phyloP scores from a whole-genome alignment of 2,797 vertebrate genomes.

The Agapornis canus region DNA sequence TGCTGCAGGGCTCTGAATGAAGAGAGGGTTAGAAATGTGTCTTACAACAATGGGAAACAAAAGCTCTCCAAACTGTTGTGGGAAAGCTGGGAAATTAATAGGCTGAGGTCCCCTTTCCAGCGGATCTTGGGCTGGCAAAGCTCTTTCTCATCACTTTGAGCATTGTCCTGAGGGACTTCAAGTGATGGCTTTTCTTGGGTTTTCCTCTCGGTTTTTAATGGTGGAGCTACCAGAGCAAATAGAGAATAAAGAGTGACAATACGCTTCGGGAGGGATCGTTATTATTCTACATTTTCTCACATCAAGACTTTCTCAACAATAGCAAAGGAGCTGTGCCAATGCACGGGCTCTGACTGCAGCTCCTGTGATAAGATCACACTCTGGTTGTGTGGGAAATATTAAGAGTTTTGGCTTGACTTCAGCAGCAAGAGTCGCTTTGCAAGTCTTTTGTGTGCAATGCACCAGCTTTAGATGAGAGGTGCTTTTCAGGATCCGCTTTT shows the following conservation, averaged over 20 bases:
- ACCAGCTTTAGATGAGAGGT: not conserved
- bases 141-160: not conserved
- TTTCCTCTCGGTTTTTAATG: not conserved
- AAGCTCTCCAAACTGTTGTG: not conserved
- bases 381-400: not conserved
- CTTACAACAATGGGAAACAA: not conserved
- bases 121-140: not conserved
- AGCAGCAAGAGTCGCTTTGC: not conserved
- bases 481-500: not conserved
- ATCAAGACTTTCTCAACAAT: not conserved
- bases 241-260: not conserved
- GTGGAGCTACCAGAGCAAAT: not conserved
- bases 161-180: not conserved
- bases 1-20: not conserved
- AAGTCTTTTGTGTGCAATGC: not conserved
- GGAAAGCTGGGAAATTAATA: not conserved
- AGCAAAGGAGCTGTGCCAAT: not conserved
- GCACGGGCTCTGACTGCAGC: not conserved
- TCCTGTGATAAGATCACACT: not conserved
- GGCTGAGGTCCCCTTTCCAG: not conserved
- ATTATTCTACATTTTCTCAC: not conserved
- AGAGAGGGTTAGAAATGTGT: not conserved
- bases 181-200: not conserved
- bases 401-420: constrained; percentile 2
- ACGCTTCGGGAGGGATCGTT: not conserved